Base-by-base conservation (phyloP, 2,113 vertebrate species). In the Rhinoptilus africanus region DNA sequence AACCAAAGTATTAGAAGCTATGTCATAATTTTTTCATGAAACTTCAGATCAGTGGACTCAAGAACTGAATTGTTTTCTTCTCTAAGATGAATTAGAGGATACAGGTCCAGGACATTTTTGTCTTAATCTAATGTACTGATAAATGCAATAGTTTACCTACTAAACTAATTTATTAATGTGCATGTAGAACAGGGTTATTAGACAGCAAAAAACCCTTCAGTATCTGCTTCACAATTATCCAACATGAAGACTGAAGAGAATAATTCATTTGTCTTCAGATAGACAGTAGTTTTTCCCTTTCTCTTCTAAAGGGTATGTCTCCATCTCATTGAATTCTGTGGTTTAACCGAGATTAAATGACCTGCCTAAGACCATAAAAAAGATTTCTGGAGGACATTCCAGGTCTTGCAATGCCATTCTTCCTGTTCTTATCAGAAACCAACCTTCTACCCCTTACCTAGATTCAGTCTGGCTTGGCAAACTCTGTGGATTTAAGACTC, bases 71-170 rank as follows among this genome's bases (percentile, higher is more conserved):
- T 80, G 14, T 62, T 88, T 88, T 83, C 68, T 93, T 62, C 14
- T 48, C 4, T 43, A 90, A 93, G 10, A 94, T 51, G 22, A 89
- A 75, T 88, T 74, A 88, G 41, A 71, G 54, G 77, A 91, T 85
- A 85, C 26, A 74, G 19, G 21, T 16, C 24, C 32, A 89, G 71
- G 34, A 83, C 45, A 51, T 75, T 86, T 89, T 84, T 72, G 12
- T 87, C 91, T 92, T 95, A 96, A 95, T 82, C 28, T 86, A 96
- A 97, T 94, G 35, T 91, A 63, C 91, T 78, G 64, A 91, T 92
- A 95, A 97, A 97, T 89, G 34, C 27, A 89, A 71, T 93, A 84
- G 66, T 73, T 64, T 74, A 53, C 82, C 3, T 32, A 51, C 54
- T 88, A 88, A 96, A 83, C 60, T 72, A 71, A 92, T 97, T 92